Evolutionary conservation across 2,888 invertebrate species (phyloP).

Genomic region (Psococerastis gibbosa): DNA sequence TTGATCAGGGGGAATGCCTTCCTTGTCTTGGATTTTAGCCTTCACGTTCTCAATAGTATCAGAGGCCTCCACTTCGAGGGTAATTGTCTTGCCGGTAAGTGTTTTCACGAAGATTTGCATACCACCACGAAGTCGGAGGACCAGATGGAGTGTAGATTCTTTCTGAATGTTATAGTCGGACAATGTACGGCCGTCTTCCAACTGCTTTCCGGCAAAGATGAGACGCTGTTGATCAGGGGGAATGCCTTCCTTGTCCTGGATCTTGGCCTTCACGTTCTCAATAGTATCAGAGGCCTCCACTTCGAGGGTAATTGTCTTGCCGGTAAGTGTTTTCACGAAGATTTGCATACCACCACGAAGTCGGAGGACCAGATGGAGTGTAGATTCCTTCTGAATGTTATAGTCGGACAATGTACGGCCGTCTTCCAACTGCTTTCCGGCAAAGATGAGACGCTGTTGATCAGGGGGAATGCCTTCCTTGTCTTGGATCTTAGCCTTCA

Average conservation of each 20-base stretch:
- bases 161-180: conserved; percentile 36
- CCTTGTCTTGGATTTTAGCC: conserved; percentile 7
- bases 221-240: conserved; percentile 15
- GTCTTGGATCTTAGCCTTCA: conserved; percentile 26
- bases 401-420: conserved; percentile 34
- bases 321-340: conserved; percentile 25
- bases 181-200: conserved; percentile 34
- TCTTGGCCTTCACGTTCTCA: conserved; percentile 8
- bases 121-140: conserved; percentile 7
- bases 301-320: conserved; percentile 26
- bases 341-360: conserved; percentile 26
- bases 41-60: conserved; percentile 9
- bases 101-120: conserved; percentile 6
- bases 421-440: conserved; percentile 37
- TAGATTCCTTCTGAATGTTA: conserved; percentile 36
- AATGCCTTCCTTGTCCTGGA: conserved; percentile 9
- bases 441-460: conserved; percentile 31
- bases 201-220: conserved; percentile 35
- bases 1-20: conserved; percentile 7
- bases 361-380: conserved; percentile 28
- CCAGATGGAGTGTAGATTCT: conserved; percentile 13
- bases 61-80: conserved; percentile 5
- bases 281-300: conserved; percentile 7
- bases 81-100: conserved; percentile 5
- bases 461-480: conserved; percentile 22